A percentile compares a stretch with the other conserved stretches of the same genome.
Conservation (phyloP, 2,888 invertebrate species). For the Caenorhabditis uteleia region DNA sequence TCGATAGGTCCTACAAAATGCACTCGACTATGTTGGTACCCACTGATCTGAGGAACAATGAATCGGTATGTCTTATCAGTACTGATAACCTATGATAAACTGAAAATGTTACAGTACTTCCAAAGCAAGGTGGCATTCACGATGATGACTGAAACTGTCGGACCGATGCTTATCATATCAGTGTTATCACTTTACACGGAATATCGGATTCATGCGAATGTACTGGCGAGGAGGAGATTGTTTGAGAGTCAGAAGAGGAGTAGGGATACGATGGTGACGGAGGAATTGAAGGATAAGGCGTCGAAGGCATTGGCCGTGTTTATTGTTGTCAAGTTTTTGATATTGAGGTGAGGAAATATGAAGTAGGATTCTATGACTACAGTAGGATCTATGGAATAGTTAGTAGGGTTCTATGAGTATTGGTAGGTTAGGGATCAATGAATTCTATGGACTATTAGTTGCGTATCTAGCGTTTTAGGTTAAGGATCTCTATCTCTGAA, state of each 20-base stretch:
- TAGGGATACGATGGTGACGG: constrained; percentile 16
- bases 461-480: too few species aligned
- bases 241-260: constrained; percentile 35
- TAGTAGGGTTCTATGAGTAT: too few species aligned
- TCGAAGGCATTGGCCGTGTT: constrained; percentile 34
- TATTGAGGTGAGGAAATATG: constrained; percentile 18
- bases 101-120: constrained; percentile 15
- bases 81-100: not conserved
- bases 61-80: constrained; percentile 3
- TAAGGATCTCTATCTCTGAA: too few species aligned
- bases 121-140: constrained; percentile 18
- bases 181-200: constrained; percentile 31
- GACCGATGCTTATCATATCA: constrained; percentile 32
- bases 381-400: not conserved
- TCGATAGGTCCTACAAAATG: not conserved
- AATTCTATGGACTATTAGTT: too few species aligned
- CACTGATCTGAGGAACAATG: constrained; percentile 2
- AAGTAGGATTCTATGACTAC: not conserved
- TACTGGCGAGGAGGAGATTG: constrained; percentile 14
- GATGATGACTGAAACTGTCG: constrained; percentile 29
- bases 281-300: constrained; percentile 30
- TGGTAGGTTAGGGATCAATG: too few species aligned
- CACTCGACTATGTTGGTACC: constrained; percentile 8
- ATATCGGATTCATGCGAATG: constrained; percentile 32
- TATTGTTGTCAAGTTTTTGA: constrained; percentile 35